Evolutionary conservation across 2,797 vertebrate species (phyloP), one percentile per base, ranked within the genome.

Genomic region (Cryptoblepharus egeriae): DNA sequence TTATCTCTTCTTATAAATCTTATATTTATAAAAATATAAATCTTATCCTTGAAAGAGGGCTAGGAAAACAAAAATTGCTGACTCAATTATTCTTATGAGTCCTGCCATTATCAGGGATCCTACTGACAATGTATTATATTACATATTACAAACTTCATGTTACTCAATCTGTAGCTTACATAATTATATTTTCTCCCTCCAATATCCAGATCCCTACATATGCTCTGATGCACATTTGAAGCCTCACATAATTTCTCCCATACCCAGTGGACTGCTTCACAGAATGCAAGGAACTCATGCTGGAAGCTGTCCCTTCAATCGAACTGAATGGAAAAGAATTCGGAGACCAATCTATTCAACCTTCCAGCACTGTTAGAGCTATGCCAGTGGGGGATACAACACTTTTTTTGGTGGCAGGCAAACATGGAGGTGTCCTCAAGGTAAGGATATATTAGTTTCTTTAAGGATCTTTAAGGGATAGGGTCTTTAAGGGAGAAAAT

Each of bases 51-150:
- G 83, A 82, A 77, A 70, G 45, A 87, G 78, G 80, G 81, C 65
- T 85, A 20, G 64, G 61, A 88, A 85, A 83, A 57, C 13, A 42
- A 86, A n/a, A 88, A 79, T 20, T 86, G n/a, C 39, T 30, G 0
- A 81, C 45, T 24, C 58, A 80, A 76, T 20, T 77, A 32, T 72
- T 32, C 11, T 74, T 49, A 35, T 16, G 18, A 7, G 20, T 74
- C 7, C n/a, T 68, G 72, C 37, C n/a, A 80, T 3, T 4, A 39
- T 35, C 2, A 86, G 55, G 3, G 13, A 24, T 1, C 1, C 8
- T 72, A 12, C n/a, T n/a, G n/a, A n/a, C n/a, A n/a, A n/a, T n/a
- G n/a, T n/a, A n/a, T n/a, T n/a, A n/a, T n/a, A n/a, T n/a, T n/a
- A n/a, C n/a, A n/a, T n/a, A n/a, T n/a, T n/a, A n/a, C n/a, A n/a